Evolutionary conservation across 2,797 vertebrate genomes (phyloP).

Genomic region (Ceyx erithaca): DNA sequence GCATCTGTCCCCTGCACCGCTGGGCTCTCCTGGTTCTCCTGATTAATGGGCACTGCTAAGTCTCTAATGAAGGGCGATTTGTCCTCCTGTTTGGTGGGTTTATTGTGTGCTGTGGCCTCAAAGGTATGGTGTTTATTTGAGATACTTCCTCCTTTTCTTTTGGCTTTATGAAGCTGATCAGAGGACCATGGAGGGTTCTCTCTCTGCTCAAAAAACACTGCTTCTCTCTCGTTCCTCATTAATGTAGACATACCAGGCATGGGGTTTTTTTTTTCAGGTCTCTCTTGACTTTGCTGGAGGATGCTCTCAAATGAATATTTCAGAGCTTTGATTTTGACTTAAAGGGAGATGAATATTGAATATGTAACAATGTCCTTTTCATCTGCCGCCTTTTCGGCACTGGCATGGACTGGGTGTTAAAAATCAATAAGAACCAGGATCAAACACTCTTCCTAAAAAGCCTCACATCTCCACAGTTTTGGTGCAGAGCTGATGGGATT

Average conservation of each 20-base stretch:
- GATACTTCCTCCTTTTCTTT: neutral
- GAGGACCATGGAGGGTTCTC: neutral
- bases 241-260: neutral
- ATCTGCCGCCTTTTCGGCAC: neutral
- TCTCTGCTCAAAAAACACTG: neutral
- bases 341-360: neutral
- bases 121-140: neutral
- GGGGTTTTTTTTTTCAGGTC: neutral
- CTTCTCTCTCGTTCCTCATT: neutral
- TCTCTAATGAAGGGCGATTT: accelerated
- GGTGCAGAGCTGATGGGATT: neutral
- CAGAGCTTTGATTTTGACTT: conserved; percentile 46
- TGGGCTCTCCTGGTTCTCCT: neutral
- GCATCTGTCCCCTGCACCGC: accelerated
- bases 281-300: conserved; percentile 68
- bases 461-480: accelerated
- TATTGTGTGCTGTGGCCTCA: neutral
- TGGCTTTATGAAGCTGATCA: conserved; percentile 8
- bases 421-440: neutral
- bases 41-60: neutral
- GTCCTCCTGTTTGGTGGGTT: neutral
- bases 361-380: conserved; percentile 22
- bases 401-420: neutral
- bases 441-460: neutral
- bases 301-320: conserved; percentile 24